Base-by-base conservation (phyloP, 2,113 vertebrate species). In the Proteles cristata region DNA sequence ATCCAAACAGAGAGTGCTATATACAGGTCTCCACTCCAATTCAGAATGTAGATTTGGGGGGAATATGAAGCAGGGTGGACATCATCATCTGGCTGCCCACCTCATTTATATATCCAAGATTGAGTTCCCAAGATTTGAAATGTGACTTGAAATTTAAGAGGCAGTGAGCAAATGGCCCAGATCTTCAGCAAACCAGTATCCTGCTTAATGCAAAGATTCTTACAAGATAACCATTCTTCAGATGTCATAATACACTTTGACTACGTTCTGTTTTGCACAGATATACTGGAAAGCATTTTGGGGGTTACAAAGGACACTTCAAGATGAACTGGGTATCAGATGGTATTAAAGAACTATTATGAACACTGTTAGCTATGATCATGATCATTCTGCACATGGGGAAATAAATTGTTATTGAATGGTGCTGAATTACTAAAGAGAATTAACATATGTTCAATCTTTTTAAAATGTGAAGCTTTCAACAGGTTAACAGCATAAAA, bases 101-200 rank as follows among this genome's bases (percentile, higher is more conserved):
- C n/a, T 28, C 48, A 88, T 39, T 76, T 88, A 48, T 7, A 43
- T 66, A 68, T 33, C 93, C 26, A 74, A 74, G 19, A 50, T 26
- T 94, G 73, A 69, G 43, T 53, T 74, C 50, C 19, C 35, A n/a
- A 71, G 39, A 96, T 61, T 68, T 88, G 58, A 96, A 96, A 83
- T 65, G 5, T 35, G 25, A 68, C 48, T 77, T 76, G 45, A 73
- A 91, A 80, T 50, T 95, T 76, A 93, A 74, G 84, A 83, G 28
- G 77, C 45, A 76, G 68, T 93, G 23, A 39, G 79, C 69, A 82
- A 93, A 33, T 76, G 69, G 19, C 25, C 7, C 63, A 61, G 84
- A 39, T 68, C 33, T 84, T 63, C 39, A 43, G 76, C 69, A 68
- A 77, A 4, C 33, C 35, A 77, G 66, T 89, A 33, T 77, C 69